Base-by-base conservation (phyloP, 2,888 invertebrate genomes). In the Rhogogaster chlorosoma region DNA sequence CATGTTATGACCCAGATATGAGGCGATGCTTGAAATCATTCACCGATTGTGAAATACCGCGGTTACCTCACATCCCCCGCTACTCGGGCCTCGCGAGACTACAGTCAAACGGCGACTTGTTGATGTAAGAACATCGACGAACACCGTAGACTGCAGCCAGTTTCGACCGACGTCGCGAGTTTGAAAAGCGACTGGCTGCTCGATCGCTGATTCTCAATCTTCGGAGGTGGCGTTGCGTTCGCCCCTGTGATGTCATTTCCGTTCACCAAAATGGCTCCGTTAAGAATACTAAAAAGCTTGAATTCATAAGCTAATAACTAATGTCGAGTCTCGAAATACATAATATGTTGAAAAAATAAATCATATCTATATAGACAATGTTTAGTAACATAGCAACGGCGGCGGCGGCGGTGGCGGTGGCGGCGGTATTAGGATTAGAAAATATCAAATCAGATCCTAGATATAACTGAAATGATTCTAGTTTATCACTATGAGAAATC, bases 21-120 rank as follows among this genome's bases (percentile, higher is more conserved):
- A 93, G 93, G 93, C 93, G 93, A 93, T 93, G 93, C 93, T 93
- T 93, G 93, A 93, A 93, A 93, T 93, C 93, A 93, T 93, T 93
- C 92, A 93, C 92, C 91, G 93, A 93, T 93, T 93, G 93, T 93
- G 93, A 92, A 93, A 93, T 91, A 90, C 91, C 88, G 87, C 86
- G 90, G 92, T 93, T 93, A 93, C 92, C 93, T 93, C 93, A 93
- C 91, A 90, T 92, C 91, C 92, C 84, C 88, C 85, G 85, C 87
- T 84, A 83, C 84, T 86, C 85, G 61, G 53, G 85, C 71, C 64
- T 26, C 53, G 53, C 77, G 32, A 87, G 85, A 80, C 36, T 36
- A 61, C 61, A 61, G 38, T 36, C 57, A 57, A 38, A 80, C 61
- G 64, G 61, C 61, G 61, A 42, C 80, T 80, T 64, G 80, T 80